phyloP scores from a whole-genome alignment of 2,113 vertebrate species.

The Tiliqua scincoides region DNA sequence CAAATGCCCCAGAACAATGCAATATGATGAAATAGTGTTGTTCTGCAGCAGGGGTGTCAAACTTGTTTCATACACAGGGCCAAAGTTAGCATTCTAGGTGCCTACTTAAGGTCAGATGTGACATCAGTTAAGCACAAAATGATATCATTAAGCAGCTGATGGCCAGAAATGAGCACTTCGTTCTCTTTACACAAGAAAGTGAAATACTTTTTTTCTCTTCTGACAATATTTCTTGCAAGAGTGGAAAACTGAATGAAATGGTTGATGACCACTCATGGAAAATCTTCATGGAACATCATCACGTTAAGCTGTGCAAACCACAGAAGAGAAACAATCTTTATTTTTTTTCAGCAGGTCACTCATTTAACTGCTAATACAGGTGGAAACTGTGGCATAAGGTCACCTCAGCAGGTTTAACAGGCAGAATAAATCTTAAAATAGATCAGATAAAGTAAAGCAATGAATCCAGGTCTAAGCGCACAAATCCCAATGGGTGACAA shows the following conservation, averaged over 20 bases:
- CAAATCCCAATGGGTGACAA: not conserved
- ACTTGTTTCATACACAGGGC: no score
- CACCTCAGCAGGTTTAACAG: not conserved
- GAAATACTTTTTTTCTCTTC: not conserved
- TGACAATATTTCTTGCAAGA: not conserved
- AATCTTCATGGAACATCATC: not conserved
- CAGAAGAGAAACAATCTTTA: not conserved
- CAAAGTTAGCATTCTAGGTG: no score
- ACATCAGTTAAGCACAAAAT: no score
- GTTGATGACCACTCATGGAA: not conserved
- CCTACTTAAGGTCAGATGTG: no score
- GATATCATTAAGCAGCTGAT: no score
- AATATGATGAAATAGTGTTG: no score
- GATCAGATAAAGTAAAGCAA: constrained; percentile 3
- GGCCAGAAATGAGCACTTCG: no score
- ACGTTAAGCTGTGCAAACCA: not conserved
- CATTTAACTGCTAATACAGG: not conserved
- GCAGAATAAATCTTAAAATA: constrained; percentile 19
- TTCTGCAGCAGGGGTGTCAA: no score
- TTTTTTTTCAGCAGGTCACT: not conserved
- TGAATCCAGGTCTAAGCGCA: not conserved
- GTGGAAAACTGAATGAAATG: not conserved
- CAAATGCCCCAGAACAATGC: no score
- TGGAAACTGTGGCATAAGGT: not conserved
- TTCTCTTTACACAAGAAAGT: no score